Evolutionary conservation across 2,113 vertebrate species (phyloP).

Genomic region (Delphinapterus leucas): DNA sequence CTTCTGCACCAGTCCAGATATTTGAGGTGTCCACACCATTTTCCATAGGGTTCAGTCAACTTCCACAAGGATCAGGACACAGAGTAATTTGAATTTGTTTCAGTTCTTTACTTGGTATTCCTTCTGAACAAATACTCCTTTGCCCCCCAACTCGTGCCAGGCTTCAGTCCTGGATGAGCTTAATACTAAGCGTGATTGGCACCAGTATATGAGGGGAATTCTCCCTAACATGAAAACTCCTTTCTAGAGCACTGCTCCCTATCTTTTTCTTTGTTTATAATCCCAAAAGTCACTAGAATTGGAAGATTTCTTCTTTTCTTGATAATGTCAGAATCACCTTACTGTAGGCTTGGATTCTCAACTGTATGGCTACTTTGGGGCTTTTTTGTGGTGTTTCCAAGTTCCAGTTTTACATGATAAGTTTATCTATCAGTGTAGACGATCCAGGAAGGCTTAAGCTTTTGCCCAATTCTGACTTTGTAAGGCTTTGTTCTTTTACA

Average conservation of each 20-base stretch:
- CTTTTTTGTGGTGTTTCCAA: background rate
- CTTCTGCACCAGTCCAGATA: background rate
- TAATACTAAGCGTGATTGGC: background rate
- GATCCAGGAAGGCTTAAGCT: background rate
- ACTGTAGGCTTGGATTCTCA: background rate
- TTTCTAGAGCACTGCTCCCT: background rate
- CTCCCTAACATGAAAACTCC: background rate
- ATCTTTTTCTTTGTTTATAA: background rate
- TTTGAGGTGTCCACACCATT: background rate
- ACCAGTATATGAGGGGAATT: fast-evolving
- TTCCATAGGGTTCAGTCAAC: background rate
- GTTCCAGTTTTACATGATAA: background rate
- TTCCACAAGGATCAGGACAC: background rate
- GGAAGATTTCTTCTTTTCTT: background rate
- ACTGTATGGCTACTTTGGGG: background rate
- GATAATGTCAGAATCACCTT: background rate
- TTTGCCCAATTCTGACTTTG: background rate
- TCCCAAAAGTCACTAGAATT: background rate
- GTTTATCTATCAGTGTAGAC: background rate
- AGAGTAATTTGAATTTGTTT: background rate
- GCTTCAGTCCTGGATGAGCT: background rate
- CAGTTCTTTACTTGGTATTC: background rate
- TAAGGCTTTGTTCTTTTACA: background rate
- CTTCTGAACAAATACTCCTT: background rate
- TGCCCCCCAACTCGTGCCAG: background rate